These are phyloP conservation scores for Ammodytes marinus DNA, from an alignment of 2,113 vertebrate species.

Conservation along the genomic window DNA sequence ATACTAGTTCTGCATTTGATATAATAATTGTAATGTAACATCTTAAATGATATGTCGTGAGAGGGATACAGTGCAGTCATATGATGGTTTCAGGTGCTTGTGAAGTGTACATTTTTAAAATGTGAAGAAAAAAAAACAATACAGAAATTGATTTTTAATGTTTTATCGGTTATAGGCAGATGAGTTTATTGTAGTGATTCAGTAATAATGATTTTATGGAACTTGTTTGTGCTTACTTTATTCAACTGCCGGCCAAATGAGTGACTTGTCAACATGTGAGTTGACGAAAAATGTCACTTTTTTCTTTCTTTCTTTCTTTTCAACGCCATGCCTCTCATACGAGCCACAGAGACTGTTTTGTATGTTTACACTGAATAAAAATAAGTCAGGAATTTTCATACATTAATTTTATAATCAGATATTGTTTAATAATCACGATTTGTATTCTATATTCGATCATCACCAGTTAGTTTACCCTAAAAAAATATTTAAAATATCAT, in stretches of 20 bases:
- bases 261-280: constrained; percentile 41
- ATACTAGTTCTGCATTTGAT: constrained; percentile 81
- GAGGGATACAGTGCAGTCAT: constrained; percentile 73
- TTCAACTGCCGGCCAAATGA: constrained; percentile 51
- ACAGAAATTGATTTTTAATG: constrained; percentile 64
- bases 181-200: constrained; percentile 74
- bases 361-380: constrained; percentile 83
- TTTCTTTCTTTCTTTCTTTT: constrained; percentile 1
- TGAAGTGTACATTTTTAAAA: constrained; percentile 73
- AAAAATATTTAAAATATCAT: constrained; percentile 1
- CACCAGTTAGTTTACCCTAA: constrained; percentile 62
- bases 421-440: constrained; percentile 71
- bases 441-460: constrained; percentile 63
- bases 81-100: constrained; percentile 74
- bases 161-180: constrained; percentile 75
- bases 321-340: constrained; percentile 61
- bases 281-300: constrained; percentile 31
- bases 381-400: constrained; percentile 84
- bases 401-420: constrained; percentile 79
- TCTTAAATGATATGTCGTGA: constrained; percentile 70
- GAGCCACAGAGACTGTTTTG: constrained; percentile 78
- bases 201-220: constrained; percentile 63
- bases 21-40: constrained; percentile 77
- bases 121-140: constrained; percentile 51
- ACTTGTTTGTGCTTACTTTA: constrained; percentile 53